These are phyloP conservation scores for Artibeus jamaicensis DNA, from an alignment of 2,797 vertebrate genomes.

Conservation along the genomic window DNA sequence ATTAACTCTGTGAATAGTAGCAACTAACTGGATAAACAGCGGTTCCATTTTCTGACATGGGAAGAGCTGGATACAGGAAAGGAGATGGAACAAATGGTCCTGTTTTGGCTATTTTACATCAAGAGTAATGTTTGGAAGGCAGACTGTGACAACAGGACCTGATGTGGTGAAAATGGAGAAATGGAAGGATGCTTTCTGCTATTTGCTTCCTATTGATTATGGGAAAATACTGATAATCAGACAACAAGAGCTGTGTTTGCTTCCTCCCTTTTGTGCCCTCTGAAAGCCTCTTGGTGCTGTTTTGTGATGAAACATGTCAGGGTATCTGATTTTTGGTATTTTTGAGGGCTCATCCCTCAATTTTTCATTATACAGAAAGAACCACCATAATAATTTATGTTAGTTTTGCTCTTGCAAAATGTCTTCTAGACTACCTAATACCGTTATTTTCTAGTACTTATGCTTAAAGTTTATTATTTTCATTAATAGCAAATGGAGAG, in stretches of 20 bases:
- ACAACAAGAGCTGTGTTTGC: fast-evolving
- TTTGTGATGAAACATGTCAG: neutral
- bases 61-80: neutral
- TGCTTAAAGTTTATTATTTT: constrained; percentile 18
- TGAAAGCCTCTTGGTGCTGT: neutral
- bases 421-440: neutral
- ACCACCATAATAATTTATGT: neutral
- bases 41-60: neutral
- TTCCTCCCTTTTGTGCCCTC: neutral
- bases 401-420: neutral
- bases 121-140: neutral
- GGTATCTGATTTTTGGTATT: neutral
- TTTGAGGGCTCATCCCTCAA: neutral
- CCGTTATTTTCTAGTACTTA: neutral
- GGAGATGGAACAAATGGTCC: neutral
- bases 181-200: neutral
- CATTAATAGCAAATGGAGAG: neutral
- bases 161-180: neutral
- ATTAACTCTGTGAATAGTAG: neutral
- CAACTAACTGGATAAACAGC: neutral
- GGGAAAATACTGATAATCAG: neutral
- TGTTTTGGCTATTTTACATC: neutral
- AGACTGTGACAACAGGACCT: neutral
- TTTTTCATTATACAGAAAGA: neutral
- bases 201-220: neutral